Base-by-base conservation (phyloP, 2,113 vertebrate genomes). In the Anguilla japonica region DNA sequence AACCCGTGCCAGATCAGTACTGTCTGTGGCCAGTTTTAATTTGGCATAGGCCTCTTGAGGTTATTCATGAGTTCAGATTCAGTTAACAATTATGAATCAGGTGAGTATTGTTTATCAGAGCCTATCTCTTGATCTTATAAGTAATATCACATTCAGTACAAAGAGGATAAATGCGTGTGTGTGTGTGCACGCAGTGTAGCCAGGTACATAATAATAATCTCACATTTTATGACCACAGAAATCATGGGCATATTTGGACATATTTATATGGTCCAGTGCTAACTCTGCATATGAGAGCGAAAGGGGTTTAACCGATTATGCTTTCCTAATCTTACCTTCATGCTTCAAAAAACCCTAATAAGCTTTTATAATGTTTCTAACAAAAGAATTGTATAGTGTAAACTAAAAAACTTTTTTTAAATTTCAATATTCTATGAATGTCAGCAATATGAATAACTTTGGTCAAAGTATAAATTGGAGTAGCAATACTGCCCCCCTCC, bases 221-320 rank as follows among this genome's bases (percentile, higher is more conserved):
- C n/a, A 67, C 20, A 75, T 9, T 75, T 7, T 75, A 22, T 67
- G 60, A 67, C 5, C 18, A 67, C 22, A 67, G 60, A 22, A 75
- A 75, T 75, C 50, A 53, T 13, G 50, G 50, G n/a, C 34, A 75
- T 34, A 75, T 34, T 34, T 75, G n/a, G 71, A 13, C n/a, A 29
- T 9, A 75, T 67, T 67, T 67, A 7, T 8, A 53, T n/a, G n/a
- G 34, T 50, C 9, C 50, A 80, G 57, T 41, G 39, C 79, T 2
- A 16, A 75, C 79, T 63, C 80, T 56, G 22, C 71, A 86, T 46
- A 83, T 41, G 81, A 85, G 79, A n/a, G 11, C 71, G 57, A 53
- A 50, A 56, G 63, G 67, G 78, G 56, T 79, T 87, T 82, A 63
- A 86, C 79, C 84, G 75, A 84, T 78, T 39, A n/a, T 40, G 39